These are phyloP conservation scores for Urocitellus parryii DNA, from an alignment of 2,113 vertebrate species.

Conservation along the genomic window DNA sequence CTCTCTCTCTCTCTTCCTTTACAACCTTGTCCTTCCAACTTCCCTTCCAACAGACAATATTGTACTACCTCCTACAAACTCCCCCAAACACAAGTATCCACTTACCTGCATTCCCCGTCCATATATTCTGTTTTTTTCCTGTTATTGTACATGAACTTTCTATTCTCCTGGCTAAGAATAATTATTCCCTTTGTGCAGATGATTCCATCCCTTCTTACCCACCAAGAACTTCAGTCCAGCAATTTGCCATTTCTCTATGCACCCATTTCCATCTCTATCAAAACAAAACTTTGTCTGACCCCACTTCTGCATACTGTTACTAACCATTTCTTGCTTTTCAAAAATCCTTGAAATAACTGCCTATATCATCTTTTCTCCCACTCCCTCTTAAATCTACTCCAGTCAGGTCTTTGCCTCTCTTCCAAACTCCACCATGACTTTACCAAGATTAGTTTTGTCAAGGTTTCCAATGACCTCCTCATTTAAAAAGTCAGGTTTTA, in stretches of 20 bases:
- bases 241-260: background rate
- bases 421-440: background rate
- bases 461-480: background rate
- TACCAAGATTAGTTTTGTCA: background rate
- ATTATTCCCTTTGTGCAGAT: background rate
- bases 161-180: background rate
- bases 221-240: background rate
- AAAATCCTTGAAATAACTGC: slow-evolving; percentile 11
- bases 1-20: background rate
- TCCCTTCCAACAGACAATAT: background rate
- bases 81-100: background rate
- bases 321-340: slow-evolving; percentile 24
- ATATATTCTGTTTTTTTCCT: background rate
- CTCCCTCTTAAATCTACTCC: background rate
- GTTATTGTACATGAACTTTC: background rate
- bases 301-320: background rate
- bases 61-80: background rate
- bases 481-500: slow-evolving; percentile 9
- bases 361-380: background rate
- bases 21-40: slow-evolving; percentile 1
- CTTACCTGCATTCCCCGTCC: background rate
- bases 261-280: slow-evolving; percentile 15
- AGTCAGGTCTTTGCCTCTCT: slow-evolving; percentile 17
- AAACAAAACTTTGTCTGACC: background rate
- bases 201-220: background rate